These are phyloP conservation scores for Caloenas nicobarica DNA, from an alignment of 2,113 vertebrate species.

Conservation along the genomic window DNA sequence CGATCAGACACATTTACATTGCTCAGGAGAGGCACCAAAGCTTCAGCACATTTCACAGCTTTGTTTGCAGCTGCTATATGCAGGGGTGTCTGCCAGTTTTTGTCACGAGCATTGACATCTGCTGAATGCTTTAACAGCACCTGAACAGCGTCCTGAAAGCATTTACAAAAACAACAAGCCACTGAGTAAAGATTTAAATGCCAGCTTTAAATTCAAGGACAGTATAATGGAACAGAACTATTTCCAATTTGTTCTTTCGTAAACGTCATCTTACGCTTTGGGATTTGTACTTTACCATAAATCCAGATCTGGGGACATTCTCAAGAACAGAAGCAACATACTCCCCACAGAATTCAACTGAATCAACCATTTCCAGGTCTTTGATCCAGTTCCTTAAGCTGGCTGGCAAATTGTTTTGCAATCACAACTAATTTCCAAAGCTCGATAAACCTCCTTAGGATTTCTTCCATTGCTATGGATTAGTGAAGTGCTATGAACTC, in stretches of 20 bases:
- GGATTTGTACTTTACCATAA: neutral
- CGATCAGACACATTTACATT: slow-evolving; percentile 97
- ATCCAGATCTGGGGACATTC: neutral
- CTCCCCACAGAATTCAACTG: neutral
- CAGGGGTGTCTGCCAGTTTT: slow-evolving; percentile 98
- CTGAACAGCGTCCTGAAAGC: slow-evolving; percentile 92
- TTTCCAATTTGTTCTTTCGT: neutral
- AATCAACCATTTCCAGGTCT: neutral
- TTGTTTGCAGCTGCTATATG: slow-evolving; percentile 97
- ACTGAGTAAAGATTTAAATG: neutral
- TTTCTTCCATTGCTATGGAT: neutral
- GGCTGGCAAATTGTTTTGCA: neutral
- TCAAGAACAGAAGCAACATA: neutral
- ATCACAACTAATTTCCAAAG: neutral
- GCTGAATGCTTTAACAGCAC: slow-evolving; percentile 97
- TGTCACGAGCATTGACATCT: slow-evolving; percentile 96
- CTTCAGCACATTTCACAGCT: slow-evolving; percentile 96
- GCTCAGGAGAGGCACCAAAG: slow-evolving; percentile 93
- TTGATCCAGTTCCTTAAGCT: neutral
- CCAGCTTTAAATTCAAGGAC: neutral
- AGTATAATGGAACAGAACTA: neutral
- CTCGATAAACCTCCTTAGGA: neutral
- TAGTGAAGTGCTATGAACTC: neutral
- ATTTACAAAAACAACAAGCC: neutral
- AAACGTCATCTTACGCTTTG: neutral